Evolutionary conservation across 2,888 invertebrate species (phyloP), one percentile per base, ranked within the genome.

Genomic region (Hirtodrosophila trivittata): DNA sequence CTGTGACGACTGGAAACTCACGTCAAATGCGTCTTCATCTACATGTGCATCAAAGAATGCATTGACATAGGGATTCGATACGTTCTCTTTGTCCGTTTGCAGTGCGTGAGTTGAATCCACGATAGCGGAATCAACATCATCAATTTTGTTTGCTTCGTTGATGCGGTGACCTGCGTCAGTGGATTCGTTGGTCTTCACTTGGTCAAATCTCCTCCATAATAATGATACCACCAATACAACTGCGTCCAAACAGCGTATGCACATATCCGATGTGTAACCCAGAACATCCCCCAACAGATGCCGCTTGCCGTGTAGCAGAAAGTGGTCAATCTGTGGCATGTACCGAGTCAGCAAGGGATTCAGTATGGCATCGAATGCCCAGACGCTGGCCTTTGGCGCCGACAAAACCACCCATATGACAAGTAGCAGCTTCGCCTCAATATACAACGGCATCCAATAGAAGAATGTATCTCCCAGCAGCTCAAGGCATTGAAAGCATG

Each of bases 381-480:
- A 82, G 37, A 80, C 73, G 42, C 77, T 86, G n/a, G 73, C 67
- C 30, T 51, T 41, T 0, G 82, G 82, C 0, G 82, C 86, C 3
- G 65, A 9, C 2, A 75, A 9, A 8, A 70, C 69, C 14, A 81
- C 25, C 64, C 72, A 70, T 10, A 86, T 13, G 3, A 83, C 68
- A 3, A 86, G 13, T 4, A 77, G 9, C 16, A 82, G 32, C 39
- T 82, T 82, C 4, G 32, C 28, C 43, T 73, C 72, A 4, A 18
- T 49, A 35, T 86, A 82, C 93, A 99, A 97, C 54, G 98, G 98
- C 91, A 99, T 95, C 95, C 95, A 97, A 83, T 97, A 96, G 60
- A 98, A 93, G 90, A 98, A 96, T 66, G 98, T 94, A 90, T 99
- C 98, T 62, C 97, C 96, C 91, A 98, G 94, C 14, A 97, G 96